phyloP scores from a whole-genome alignment of 2,113 vertebrate species.

The Myanophis thanlyinensis region DNA sequence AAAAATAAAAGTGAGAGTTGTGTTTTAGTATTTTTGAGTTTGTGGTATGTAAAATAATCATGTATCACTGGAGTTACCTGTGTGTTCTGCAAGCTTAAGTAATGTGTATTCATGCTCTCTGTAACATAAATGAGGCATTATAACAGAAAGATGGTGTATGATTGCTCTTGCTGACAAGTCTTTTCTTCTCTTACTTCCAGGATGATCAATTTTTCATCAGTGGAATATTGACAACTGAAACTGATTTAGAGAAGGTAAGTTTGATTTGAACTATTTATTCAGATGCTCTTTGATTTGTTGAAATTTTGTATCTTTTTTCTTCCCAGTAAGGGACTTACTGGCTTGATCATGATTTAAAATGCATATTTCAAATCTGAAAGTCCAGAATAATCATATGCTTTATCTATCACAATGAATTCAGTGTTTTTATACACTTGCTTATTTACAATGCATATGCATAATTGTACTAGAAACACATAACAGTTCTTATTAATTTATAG shows the following conservation, averaged over 20 bases:
- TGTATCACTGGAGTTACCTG: neutral
- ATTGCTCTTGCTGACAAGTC: neutral
- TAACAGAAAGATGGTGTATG: neutral
- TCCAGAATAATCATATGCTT: neutral
- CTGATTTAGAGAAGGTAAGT: constrained; percentile 70
- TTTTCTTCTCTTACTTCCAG: constrained; percentile 47
- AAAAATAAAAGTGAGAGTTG: neutral
- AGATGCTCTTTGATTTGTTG: neutral
- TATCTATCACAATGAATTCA: neutral
- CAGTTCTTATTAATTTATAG: neutral
- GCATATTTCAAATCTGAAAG: neutral
- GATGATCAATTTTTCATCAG: constrained; percentile 60
- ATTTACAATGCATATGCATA: neutral
- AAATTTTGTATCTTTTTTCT: neutral
- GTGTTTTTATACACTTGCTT: neutral
- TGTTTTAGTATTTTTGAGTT: neutral
- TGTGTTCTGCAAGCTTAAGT: neutral
- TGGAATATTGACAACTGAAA: constrained; percentile 69
- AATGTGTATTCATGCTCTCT: neutral
- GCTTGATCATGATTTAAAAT: neutral
- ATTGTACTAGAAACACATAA: neutral
- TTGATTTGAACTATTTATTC: neutral
- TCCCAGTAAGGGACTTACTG: neutral
- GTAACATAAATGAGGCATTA: neutral
- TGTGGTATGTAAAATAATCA: neutral